phyloP scores from a whole-genome alignment of 2,888 invertebrate species.

The Dione juno region DNA sequence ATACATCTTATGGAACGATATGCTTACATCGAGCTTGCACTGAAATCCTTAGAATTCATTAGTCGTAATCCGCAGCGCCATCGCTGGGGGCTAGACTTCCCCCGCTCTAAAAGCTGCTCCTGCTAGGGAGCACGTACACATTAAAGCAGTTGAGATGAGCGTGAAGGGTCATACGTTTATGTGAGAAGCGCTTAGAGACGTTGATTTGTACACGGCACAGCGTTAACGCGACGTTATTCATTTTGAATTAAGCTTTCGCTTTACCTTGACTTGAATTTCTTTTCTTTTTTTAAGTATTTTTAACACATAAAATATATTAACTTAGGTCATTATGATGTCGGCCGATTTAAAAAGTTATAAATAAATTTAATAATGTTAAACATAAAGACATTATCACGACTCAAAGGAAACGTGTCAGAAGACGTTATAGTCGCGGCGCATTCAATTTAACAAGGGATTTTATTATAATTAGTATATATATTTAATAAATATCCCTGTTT shows the following conservation, averaged over 20 bases:
- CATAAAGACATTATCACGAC: too few species aligned
- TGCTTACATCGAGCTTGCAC: slow-evolving; percentile 48
- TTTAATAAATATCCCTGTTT: neutral
- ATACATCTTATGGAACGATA: neutral
- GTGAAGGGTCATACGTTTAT: slow-evolving; percentile 44
- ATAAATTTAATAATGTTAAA: too few species aligned
- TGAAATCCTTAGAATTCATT: slow-evolving; percentile 58
- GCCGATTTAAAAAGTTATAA: too few species aligned
- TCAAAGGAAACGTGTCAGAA: too few species aligned
- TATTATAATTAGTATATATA: too few species aligned
- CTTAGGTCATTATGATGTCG: neutral
- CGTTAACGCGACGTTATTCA: neutral
- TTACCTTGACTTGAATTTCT: slow-evolving; percentile 9
- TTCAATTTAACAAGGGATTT: too few species aligned
- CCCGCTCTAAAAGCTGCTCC: slow-evolving; percentile 46
- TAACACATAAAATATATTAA: neutral
- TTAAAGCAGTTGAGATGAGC: slow-evolving; percentile 46
- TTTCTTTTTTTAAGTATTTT: neutral
- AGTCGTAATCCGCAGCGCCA: slow-evolving; percentile 54
- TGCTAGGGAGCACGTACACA: slow-evolving; percentile 54
- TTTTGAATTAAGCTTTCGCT: slow-evolving; percentile 4
- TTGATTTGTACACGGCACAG: slow-evolving; percentile 28
- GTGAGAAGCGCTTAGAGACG: slow-evolving; percentile 38
- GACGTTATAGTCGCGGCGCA: too few species aligned
- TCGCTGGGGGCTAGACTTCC: slow-evolving; percentile 59